A percentile compares a stretch with the other conserved stretches of the same genome.
Evolutionary conservation across 1,140 invertebrate genomes (phyloP).

Genomic region (Holotrichia oblita): DNA sequence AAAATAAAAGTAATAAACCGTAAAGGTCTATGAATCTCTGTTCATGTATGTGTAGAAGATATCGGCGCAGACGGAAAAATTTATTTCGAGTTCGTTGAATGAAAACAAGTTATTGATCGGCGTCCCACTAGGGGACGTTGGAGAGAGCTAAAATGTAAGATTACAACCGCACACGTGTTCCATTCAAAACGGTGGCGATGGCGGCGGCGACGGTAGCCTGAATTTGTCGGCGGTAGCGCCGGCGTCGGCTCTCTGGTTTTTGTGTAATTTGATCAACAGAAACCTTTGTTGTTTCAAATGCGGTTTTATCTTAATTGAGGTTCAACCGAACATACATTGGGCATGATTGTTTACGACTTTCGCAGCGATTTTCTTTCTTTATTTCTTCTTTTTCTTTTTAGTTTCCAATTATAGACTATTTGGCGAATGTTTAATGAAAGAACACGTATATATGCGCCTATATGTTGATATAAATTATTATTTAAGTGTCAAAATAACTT

Average conservation of each 20-base stretch:
- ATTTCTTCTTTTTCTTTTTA: conserved; percentile 8
- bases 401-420: not conserved
- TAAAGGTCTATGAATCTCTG: conserved; percentile 25
- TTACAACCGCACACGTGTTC: conserved; percentile 32
- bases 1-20: not conserved
- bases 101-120: conserved; percentile 33
- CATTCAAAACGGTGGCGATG: conserved; percentile 15
- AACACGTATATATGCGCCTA: too few species aligned
- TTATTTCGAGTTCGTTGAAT: conserved; percentile 33
- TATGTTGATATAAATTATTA: too few species aligned
- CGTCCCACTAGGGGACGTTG: conserved; percentile 14
- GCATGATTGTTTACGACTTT: conserved; percentile 26
- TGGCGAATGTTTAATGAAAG: too few species aligned
- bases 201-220: conserved; percentile 21
- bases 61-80: conserved; percentile 12
- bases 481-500: too few species aligned
- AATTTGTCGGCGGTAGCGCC: conserved; percentile 21
- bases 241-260: conserved; percentile 28
- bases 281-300: conserved; percentile 31
- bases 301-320: conserved; percentile 34
- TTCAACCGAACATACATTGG: conserved; percentile 31
- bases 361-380: not conserved
- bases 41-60: not conserved
- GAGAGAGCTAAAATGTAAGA: conserved; percentile 31
- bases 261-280: conserved; percentile 31